These are phyloP conservation scores for Coecobrya sp. DNA, from an alignment of 2,888 invertebrate genomes.

Conservation along the genomic window DNA sequence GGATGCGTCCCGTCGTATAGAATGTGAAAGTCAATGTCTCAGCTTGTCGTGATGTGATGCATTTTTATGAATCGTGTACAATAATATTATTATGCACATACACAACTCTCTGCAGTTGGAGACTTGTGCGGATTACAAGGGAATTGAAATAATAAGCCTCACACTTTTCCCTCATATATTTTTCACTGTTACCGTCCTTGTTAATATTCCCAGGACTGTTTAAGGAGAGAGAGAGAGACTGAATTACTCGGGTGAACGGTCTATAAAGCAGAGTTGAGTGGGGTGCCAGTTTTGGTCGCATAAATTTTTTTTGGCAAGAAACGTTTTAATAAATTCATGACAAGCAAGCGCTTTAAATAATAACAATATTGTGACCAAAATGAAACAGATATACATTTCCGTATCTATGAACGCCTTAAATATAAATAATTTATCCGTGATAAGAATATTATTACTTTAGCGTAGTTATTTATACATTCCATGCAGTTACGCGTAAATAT, in stretches of 20 bases:
- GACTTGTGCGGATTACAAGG: constrained; percentile 1
- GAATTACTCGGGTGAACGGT: constrained; percentile 29
- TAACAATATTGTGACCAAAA: constrained; percentile 34
- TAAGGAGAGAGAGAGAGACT: not conserved
- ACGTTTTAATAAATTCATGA: constrained; percentile 44
- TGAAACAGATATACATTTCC: not conserved
- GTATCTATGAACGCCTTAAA: not conserved
- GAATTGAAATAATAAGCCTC: not conserved
- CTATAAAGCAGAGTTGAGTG: not conserved
- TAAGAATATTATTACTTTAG: not conserved
- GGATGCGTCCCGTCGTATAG: not conserved
- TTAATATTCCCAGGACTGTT: constrained; percentile 35
- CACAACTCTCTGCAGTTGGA: not conserved
- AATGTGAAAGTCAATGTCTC: constrained; percentile 59
- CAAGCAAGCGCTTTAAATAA: constrained; percentile 1
- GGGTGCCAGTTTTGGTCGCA: not conserved
- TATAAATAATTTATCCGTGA: not conserved
- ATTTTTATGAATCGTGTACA: constrained; percentile 46
- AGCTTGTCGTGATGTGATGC: constrained; percentile 48
- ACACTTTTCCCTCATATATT: not conserved
- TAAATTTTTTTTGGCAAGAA: constrained; percentile 8
- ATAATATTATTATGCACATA: constrained; percentile 11
- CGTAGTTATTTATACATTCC: not conserved
- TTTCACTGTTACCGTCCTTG: not conserved
- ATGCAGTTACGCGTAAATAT: not conserved